Percentiles rank a stretch among this genome's conserved stretches.
Conservation (phyloP, 2,797 vertebrate species). For the Muscicapa comitata region DNA sequence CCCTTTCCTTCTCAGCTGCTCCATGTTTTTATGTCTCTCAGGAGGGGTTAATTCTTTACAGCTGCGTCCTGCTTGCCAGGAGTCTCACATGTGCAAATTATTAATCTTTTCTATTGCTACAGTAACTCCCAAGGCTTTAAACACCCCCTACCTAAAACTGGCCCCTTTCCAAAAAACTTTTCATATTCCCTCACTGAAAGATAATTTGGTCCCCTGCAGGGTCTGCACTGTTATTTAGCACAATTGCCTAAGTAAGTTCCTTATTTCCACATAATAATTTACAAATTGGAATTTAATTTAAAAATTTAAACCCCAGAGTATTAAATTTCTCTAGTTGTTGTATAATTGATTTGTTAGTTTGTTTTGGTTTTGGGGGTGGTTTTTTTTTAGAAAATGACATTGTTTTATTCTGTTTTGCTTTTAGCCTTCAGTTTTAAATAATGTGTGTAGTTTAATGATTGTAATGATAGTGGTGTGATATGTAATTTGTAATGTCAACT, state of each 20-base stretch:
- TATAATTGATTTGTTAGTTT: background rate
- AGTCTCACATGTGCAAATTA: conserved; percentile 83
- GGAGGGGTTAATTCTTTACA: conserved; percentile 85
- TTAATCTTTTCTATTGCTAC: conserved; percentile 82
- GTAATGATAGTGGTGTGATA: conserved; percentile 27
- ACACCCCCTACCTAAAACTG: conserved; percentile 76
- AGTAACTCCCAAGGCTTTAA: conserved; percentile 79
- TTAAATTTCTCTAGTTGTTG: background rate
- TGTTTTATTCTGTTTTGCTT: background rate
- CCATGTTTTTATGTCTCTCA: conserved; percentile 79
- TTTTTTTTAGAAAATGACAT: background rate
- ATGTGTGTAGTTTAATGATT: background rate
- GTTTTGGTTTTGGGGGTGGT: accelerated
- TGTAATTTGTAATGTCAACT: background rate
- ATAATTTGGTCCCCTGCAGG: conserved; percentile 72
- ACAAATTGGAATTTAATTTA: conserved; percentile 68
- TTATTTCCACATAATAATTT: conserved; percentile 66
- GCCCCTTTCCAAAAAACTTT: conserved; percentile 78
- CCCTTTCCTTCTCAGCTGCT: conserved; percentile 76
- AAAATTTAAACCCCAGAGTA: conserved; percentile 40
- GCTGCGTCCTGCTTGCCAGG: conserved; percentile 79
- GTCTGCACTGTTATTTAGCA: conserved; percentile 69
- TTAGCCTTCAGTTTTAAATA: conserved; percentile 20
- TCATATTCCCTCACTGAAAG: conserved; percentile 69
- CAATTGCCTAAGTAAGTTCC: conserved; percentile 57